A percentile compares a stretch with the other conserved stretches of the same genome.
phyloP scores from a whole-genome alignment of 2,113 vertebrate genomes.

The Theristicus caerulescens region DNA sequence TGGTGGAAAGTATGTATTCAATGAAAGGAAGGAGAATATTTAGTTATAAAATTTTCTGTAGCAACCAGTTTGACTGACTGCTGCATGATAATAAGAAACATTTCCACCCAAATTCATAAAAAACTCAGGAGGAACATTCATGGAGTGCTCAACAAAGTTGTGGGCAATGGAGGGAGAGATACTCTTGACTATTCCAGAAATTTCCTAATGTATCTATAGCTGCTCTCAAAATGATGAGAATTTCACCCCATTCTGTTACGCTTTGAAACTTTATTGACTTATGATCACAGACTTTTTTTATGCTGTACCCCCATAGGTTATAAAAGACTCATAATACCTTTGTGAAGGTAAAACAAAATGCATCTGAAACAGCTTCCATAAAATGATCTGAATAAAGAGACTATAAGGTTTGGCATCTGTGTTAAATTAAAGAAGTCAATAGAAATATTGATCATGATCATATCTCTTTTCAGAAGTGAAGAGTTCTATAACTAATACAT shows the following conservation, averaged over 20 bases:
- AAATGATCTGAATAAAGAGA: background rate
- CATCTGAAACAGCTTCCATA: background rate
- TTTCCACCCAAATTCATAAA: background rate
- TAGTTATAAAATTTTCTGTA: background rate
- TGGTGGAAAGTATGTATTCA: background rate
- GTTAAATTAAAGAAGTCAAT: background rate
- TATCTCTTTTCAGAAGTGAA: background rate
- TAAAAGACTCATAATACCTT: background rate
- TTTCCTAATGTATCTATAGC: background rate
- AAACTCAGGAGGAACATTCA: background rate
- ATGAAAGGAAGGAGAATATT: background rate
- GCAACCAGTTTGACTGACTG: background rate
- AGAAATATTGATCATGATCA: background rate
- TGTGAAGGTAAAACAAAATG: background rate
- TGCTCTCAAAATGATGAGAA: background rate
- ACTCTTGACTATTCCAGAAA: background rate
- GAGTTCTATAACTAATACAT: background rate
- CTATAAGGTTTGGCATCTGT: background rate
- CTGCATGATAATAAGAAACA: background rate
- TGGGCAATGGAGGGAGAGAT: background rate
- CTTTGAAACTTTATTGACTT: background rate
- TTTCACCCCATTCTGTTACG: background rate
- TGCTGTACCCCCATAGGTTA: background rate
- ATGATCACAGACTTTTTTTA: background rate
- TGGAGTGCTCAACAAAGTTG: background rate